Evolutionary conservation across 2,113 vertebrate genomes (phyloP).

Genomic region (Candoia aspera): DNA sequence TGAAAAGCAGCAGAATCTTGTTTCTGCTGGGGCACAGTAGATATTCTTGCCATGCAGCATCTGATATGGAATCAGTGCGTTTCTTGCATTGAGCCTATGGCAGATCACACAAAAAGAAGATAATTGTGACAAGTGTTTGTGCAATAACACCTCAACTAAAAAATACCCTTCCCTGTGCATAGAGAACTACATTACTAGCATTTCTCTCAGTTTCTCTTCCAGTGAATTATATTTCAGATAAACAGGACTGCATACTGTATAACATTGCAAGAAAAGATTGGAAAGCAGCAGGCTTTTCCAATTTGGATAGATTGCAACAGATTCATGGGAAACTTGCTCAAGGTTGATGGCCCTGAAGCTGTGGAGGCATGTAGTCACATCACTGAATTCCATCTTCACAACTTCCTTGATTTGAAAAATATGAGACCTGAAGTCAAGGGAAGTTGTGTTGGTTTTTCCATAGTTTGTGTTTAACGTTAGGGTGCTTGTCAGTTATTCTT

Average conservation of each 20-base stretch:
- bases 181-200: fast-evolving
- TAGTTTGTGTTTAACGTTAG: background rate
- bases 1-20: background rate
- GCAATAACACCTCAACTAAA: background rate
- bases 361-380: fast-evolving
- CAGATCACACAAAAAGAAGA: background rate
- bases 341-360: background rate
- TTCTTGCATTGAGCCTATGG: background rate
- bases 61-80: background rate
- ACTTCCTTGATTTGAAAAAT: fast-evolving
- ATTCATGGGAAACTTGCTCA: background rate
- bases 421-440: background rate
- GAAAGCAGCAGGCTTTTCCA: background rate
- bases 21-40: background rate
- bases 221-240: fast-evolving
- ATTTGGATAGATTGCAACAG: background rate
- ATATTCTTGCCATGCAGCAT: background rate
- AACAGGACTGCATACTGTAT: fast-evolving
- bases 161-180: background rate
- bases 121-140: background rate
- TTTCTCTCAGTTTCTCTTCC: fast-evolving
- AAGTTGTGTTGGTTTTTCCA: background rate
- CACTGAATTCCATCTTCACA: fast-evolving
- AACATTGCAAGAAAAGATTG: fast-evolving
- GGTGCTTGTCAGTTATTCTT: background rate